phyloP scores from a whole-genome alignment of 1,140 invertebrate genomes.

The Eumeta japonica region DNA sequence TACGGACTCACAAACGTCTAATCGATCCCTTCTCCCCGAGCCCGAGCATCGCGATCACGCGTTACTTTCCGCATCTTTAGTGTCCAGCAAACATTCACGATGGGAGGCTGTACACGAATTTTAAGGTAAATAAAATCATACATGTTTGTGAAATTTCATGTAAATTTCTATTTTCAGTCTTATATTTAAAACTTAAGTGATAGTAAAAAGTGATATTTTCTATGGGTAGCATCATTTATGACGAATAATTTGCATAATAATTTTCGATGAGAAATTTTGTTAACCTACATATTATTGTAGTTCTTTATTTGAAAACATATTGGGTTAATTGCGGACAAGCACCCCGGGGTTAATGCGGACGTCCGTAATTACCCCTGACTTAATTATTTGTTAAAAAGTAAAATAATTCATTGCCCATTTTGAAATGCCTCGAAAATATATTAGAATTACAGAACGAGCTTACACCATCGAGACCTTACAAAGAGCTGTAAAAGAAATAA shows the following conservation, averaged over 20 bases:
- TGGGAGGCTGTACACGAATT: constrained; percentile 7
- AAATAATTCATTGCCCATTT: constrained; percentile 8
- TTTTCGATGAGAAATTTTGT: no score
- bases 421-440: constrained; percentile 15
- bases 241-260: constrained; percentile 7
- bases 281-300: constrained; percentile 10
- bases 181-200: no score
- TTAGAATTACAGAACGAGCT: constrained; percentile 8
- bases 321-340: constrained; percentile 14
- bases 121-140: constrained; percentile 10
- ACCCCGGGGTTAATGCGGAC: constrained; percentile 13
- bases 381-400: constrained; percentile 7
- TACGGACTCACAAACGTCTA: no score
- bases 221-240: constrained; percentile 8
- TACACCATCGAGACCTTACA: constrained; percentile 13
- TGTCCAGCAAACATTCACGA: constrained; percentile 8
- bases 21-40: constrained; percentile 7
- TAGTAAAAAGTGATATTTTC: constrained; percentile 14
- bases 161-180: constrained; percentile 10
- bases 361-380: constrained; percentile 14
- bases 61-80: no score
- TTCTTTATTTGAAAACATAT: constrained; percentile 6
- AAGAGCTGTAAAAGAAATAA: no score
- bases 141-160: no score
- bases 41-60: not conserved